Conservation (phyloP, 1,140 invertebrate genomes). For the Tyrophagus putrescentiae region DNA sequence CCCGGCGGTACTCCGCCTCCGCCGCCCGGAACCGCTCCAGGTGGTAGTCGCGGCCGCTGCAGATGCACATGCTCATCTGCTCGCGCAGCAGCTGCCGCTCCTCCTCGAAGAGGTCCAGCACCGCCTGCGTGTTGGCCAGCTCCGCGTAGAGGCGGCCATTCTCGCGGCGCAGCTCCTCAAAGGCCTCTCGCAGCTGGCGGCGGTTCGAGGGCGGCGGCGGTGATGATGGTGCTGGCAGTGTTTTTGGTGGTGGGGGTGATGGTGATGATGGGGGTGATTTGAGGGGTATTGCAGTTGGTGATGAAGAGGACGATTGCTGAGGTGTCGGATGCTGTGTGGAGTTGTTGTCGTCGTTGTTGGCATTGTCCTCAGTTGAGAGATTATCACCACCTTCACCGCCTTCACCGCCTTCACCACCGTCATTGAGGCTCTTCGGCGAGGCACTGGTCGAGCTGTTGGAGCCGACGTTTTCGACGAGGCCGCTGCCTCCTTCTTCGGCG, state of each 20-base stretch:
- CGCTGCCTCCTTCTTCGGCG: too few species aligned
- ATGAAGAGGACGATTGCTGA: neutral
- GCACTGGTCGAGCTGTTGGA: too few species aligned
- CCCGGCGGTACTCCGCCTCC: neutral
- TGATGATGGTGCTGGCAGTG: neutral
- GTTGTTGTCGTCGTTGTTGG: too few species aligned
- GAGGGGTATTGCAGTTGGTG: neutral
- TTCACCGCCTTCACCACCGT: too few species aligned
- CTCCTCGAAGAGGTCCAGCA: constrained; percentile 5
- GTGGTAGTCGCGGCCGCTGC: neutral
- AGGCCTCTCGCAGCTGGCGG: neutral
- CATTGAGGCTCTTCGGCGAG: too few species aligned
- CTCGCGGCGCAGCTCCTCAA: neutral
- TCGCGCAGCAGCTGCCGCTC: neutral
- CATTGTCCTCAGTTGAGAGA: too few species aligned
- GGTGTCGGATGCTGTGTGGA: too few species aligned
- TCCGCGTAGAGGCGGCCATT: constrained; percentile 3
- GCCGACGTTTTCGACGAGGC: too few species aligned
- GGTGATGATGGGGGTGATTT: neutral
- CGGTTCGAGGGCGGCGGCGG: neutral
- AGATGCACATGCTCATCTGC: constrained; percentile 10
- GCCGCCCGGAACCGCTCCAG: neutral
- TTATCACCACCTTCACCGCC: too few species aligned
- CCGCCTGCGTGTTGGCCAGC: neutral
- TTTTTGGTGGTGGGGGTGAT: neutral